These are phyloP conservation scores for Orthosia gracilis DNA, from an alignment of 2,888 invertebrate species.

Conservation along the genomic window DNA sequence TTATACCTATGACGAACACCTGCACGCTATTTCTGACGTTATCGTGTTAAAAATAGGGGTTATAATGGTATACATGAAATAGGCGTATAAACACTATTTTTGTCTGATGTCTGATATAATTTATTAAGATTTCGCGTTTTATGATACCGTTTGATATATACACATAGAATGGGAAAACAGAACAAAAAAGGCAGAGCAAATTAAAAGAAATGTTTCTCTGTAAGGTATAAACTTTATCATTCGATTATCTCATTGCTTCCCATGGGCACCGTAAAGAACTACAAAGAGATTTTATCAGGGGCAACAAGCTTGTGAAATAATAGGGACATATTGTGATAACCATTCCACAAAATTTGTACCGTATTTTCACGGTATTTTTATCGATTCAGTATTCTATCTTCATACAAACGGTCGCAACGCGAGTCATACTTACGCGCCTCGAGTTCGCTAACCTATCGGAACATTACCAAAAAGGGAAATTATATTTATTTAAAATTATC, in stretches of 20 bases:
- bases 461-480: no score
- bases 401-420: no score
- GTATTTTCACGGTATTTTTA: background rate
- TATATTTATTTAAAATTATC: no score
- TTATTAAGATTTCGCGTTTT: constrained; percentile 52
- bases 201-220: constrained; percentile 44
- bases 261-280: constrained; percentile 18
- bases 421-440: no score
- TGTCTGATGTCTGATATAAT: constrained; percentile 24
- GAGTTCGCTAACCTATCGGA: no score
- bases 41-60: constrained; percentile 31
- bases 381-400: no score
- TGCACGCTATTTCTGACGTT: constrained; percentile 43
- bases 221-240: constrained; percentile 34
- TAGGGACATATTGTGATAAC: constrained; percentile 12
- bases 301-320: constrained; percentile 8
- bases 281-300: constrained; percentile 14
- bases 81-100: constrained; percentile 25
- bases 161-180: background rate
- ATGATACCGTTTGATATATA: constrained; percentile 10
- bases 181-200: constrained; percentile 4
- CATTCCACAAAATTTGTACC: background rate
- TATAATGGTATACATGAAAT: constrained; percentile 23
- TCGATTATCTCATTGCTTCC: constrained; percentile 22
- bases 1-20: constrained; percentile 28